Percentiles rank a stretch among this genome's conserved stretches.
These are phyloP conservation scores for Agrotis clavis DNA, from an alignment of 2,888 invertebrate species.

Conservation along the genomic window DNA sequence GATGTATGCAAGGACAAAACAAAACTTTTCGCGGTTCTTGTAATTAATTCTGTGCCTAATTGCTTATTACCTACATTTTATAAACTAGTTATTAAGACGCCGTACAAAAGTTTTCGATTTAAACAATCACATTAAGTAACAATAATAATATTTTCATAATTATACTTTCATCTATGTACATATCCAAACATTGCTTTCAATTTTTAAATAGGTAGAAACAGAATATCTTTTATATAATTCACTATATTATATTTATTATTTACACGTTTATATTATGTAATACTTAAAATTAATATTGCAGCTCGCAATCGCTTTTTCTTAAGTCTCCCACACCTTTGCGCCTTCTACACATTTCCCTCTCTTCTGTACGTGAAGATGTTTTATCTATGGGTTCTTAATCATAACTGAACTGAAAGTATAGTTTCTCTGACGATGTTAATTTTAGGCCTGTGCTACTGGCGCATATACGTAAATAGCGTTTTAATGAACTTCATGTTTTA, in stretches of 20 bases:
- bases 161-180: slow-evolving; percentile 83
- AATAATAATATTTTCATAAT: slow-evolving; percentile 80
- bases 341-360: slow-evolving; percentile 34
- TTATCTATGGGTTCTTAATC: slow-evolving; percentile 37
- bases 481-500: slow-evolving; percentile 34
- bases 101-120: slow-evolving; percentile 82
- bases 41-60: slow-evolving; percentile 63
- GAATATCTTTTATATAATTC: slow-evolving; percentile 75
- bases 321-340: slow-evolving; percentile 56
- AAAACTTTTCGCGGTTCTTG: slow-evolving; percentile 59
- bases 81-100: slow-evolving; percentile 74
- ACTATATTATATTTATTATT: slow-evolving; percentile 78
- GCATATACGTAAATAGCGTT: slow-evolving; percentile 25
- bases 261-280: slow-evolving; percentile 82
- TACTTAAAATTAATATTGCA: slow-evolving; percentile 90
- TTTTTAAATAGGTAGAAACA: slow-evolving; percentile 75
- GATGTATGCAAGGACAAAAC: slow-evolving; percentile 59
- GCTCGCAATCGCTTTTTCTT: slow-evolving; percentile 82
- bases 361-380: slow-evolving; percentile 55
- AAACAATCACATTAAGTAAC: slow-evolving; percentile 87
- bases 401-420: slow-evolving; percentile 33
- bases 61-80: slow-evolving; percentile 64
- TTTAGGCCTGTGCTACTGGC: slow-evolving; percentile 48
- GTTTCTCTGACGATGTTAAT: slow-evolving; percentile 41
- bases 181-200: slow-evolving; percentile 86